Base-by-base conservation (phyloP, 2,113 vertebrate genomes). In the Collichthys lucidus region DNA sequence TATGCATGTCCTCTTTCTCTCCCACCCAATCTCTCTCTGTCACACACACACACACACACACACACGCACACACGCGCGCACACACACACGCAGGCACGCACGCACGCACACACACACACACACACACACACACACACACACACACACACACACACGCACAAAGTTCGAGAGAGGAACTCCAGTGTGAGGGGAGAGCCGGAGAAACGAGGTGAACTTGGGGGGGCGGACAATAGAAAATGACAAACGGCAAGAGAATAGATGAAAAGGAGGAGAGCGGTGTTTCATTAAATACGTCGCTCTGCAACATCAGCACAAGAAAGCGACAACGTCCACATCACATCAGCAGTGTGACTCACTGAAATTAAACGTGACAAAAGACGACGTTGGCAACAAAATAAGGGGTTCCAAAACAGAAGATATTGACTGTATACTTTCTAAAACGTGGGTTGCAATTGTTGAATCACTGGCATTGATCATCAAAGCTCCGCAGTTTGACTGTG, bases 1-100 rank as follows among this genome's bases (percentile, higher is more conserved):
- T 42, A 83, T 91, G 72, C 47, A 89, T 89, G 79, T 0, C 69
- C 65, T 75, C 79, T 74, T 88, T 86, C 55, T 74, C 50, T 49
- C 31, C 35, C 50, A 56, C 71, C 44, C 31, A 57, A 50, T 53
- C 72, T 59, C 56, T 15, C 24, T 60, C 44, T 68, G 19, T 22
- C 75, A 83, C 55, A 35, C 19, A 55, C 71, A 74, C 62, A 50
- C 71, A 74, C 62, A 50, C 62, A 50, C 74, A 22, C n/a, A n/a
- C 75, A 83, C 55, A 35, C 19, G 47, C 71, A 74, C 62, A 50
- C 71, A 74, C 62, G 46, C 62, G 46, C 74, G 20, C 75, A 83
- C 55, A 35, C 19, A 55, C 71, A 74, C 62, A 50, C 71, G 70
- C 62, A 50, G n/a, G n/a, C n/a, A n/a, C n/a, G n/a, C n/a, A n/a